Evolutionary conservation across 2,888 invertebrate species (phyloP).

Genomic region (Busseola fusca): DNA sequence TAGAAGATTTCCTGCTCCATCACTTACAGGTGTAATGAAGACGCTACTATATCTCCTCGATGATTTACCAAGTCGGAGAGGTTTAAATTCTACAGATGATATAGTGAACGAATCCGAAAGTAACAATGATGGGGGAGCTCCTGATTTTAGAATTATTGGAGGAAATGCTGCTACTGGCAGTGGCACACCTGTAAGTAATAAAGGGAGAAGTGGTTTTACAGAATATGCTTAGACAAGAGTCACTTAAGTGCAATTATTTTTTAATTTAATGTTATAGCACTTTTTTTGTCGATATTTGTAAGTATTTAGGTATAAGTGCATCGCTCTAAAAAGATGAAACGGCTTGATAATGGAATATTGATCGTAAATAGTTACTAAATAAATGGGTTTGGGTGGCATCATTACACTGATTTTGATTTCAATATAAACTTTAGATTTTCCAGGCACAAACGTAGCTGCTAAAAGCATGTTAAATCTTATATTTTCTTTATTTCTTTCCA

Average conservation of each 20-base stretch:
- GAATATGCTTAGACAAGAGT: slow-evolving; percentile 8
- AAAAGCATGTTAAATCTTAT: neutral
- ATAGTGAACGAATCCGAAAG: slow-evolving; percentile 34
- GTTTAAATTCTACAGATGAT: slow-evolving; percentile 26
- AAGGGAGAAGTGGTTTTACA: slow-evolving; percentile 71
- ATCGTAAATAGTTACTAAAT: slow-evolving; percentile 38
- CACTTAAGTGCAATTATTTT: neutral
- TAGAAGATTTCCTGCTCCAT: slow-evolving; percentile 27
- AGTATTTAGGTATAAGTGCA: neutral
- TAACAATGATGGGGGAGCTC: slow-evolving; percentile 54
- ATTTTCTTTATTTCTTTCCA: neutral
- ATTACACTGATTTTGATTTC: slow-evolving; percentile 35
- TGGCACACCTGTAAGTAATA: slow-evolving; percentile 76
- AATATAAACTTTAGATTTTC: neutral
- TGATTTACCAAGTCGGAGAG: slow-evolving; percentile 23
- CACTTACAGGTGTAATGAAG: slow-evolving; percentile 37
- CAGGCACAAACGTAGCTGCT: neutral
- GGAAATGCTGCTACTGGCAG: slow-evolving; percentile 80
- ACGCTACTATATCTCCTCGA: slow-evolving; percentile 32
- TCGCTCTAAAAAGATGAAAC: slow-evolving; percentile 40
- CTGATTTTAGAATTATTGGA: slow-evolving; percentile 78
- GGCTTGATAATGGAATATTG: slow-evolving; percentile 53
- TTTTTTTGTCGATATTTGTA: neutral
- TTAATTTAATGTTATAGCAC: neutral
- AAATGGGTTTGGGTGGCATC: slow-evolving; percentile 61